Percentiles rank a stretch among this genome's conserved stretches.
Conservation (phyloP, 2,888 invertebrate species). For the Mimachlamys varia region DNA sequence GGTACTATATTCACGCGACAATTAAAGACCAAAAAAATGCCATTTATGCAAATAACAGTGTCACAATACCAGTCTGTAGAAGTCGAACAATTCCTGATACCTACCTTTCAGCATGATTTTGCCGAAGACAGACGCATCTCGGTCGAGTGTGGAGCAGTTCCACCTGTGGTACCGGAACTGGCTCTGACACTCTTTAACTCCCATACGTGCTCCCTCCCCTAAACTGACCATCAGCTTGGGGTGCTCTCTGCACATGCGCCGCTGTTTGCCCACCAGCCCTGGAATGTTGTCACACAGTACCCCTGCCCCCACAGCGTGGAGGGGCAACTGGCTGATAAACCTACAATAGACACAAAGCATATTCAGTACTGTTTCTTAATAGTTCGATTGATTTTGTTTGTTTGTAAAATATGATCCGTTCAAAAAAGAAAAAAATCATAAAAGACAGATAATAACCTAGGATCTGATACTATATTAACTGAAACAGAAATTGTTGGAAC, state of each 20-base stretch:
- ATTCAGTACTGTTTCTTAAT: not conserved
- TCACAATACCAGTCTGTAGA: too few species aligned
- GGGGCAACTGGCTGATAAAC: conserved; percentile 80
- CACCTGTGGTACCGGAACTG: conserved; percentile 80
- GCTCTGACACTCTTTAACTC: conserved; percentile 80
- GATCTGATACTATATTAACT: too few species aligned
- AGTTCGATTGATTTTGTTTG: not conserved
- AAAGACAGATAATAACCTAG: too few species aligned
- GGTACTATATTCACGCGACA: too few species aligned
- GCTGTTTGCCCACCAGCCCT: conserved; percentile 80
- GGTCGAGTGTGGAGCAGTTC: conserved; percentile 79
- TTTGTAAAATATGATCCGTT: too few species aligned
- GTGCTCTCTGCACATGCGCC: conserved; percentile 78
- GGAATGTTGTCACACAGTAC: conserved; percentile 81
- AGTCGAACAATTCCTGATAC: conserved; percentile 16
- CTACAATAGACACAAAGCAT: conserved; percentile 60
- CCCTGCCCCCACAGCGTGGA: conserved; percentile 77
- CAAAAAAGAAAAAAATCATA: too few species aligned
- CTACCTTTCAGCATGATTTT: conserved; percentile 81
- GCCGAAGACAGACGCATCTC: conserved; percentile 81
- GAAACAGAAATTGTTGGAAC: too few species aligned
- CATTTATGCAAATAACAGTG: too few species aligned
- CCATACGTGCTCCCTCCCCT: conserved; percentile 78
- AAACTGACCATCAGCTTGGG: conserved; percentile 80
- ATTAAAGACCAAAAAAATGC: too few species aligned